These are phyloP conservation scores for Malurus alboscapulatus DNA, from an alignment of 2,113 vertebrate genomes.

Conservation along the genomic window DNA sequence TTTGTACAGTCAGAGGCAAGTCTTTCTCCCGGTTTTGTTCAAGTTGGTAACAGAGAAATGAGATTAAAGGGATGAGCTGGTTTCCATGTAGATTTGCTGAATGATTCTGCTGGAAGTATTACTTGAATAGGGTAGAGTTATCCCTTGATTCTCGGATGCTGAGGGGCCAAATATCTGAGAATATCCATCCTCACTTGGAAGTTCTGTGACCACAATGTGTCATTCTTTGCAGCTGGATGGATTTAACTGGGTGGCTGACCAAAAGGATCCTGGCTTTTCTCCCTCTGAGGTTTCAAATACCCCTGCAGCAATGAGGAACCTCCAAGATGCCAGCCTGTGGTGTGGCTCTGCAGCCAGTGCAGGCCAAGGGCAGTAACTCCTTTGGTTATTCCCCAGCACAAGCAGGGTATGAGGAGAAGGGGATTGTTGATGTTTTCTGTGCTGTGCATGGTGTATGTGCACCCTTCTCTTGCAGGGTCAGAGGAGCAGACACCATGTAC, in stretches of 20 bases:
- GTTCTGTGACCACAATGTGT: background rate
- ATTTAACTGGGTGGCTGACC: background rate
- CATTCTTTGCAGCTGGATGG: background rate
- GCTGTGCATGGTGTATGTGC: background rate
- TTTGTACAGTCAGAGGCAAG: background rate
- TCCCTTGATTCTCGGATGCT: background rate
- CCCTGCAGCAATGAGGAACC: background rate
- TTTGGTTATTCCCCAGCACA: accelerated
- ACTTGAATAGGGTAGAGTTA: background rate
- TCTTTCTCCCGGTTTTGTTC: background rate
- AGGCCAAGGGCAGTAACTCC: background rate
- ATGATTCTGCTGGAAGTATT: background rate
- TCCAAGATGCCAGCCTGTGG: accelerated
- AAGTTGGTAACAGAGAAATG: background rate
- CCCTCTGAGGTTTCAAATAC: background rate
- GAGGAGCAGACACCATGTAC: background rate
- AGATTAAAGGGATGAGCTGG: background rate
- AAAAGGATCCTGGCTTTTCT: background rate
- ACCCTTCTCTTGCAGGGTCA: background rate
- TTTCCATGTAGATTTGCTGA: background rate
- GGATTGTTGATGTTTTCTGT: background rate
- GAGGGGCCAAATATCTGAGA: background rate
- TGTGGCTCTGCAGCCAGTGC: background rate
- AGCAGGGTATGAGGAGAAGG: background rate
- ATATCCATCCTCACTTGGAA: background rate